A percentile compares a stretch with the other conserved stretches of the same genome.
These are phyloP conservation scores for Cryptoblepharus egeriae DNA, from an alignment of 2,797 vertebrate genomes.

Conservation along the genomic window DNA sequence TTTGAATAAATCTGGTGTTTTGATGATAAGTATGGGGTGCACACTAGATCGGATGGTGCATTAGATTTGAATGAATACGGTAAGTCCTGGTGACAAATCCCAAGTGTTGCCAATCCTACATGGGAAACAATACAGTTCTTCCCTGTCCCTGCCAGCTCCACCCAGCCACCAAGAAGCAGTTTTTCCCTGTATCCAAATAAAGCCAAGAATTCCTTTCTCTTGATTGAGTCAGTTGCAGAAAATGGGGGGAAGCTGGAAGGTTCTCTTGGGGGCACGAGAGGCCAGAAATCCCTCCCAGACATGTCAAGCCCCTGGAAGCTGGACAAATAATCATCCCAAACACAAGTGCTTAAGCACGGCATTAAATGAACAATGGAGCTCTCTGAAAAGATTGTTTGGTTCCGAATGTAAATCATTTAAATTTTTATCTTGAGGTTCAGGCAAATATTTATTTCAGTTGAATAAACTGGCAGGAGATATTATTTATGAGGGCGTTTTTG, in stretches of 20 bases:
- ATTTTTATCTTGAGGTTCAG: slow-evolving; percentile 36
- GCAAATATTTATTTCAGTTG: slow-evolving; percentile 36
- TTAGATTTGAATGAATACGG: too few species aligned
- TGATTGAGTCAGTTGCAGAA: neutral
- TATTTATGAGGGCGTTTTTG: slow-evolving; percentile 28
- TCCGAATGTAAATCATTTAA: slow-evolving; percentile 38
- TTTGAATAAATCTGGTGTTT: too few species aligned
- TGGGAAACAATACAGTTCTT: neutral
- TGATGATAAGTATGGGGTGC: too few species aligned
- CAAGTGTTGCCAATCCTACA: slow-evolving; percentile 23
- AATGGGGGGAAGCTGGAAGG: neutral
- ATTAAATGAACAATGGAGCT: neutral
- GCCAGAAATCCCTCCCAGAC: neutral
- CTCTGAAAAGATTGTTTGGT: neutral
- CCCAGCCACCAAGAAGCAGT: neutral
- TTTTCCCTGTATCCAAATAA: slow-evolving; percentile 62
- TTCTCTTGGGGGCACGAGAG: too few species aligned
- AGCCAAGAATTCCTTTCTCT: slow-evolving; percentile 58
- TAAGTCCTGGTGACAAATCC: slow-evolving; percentile 37
- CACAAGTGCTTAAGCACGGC: fast-evolving
- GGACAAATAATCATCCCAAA: neutral
- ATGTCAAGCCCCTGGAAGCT: neutral
- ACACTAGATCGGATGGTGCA: too few species aligned
- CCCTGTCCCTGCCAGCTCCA: slow-evolving; percentile 9
- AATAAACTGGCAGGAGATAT: slow-evolving; percentile 26